Conservation (phyloP, 2,113 vertebrate genomes). For the Origma solitaria region DNA sequence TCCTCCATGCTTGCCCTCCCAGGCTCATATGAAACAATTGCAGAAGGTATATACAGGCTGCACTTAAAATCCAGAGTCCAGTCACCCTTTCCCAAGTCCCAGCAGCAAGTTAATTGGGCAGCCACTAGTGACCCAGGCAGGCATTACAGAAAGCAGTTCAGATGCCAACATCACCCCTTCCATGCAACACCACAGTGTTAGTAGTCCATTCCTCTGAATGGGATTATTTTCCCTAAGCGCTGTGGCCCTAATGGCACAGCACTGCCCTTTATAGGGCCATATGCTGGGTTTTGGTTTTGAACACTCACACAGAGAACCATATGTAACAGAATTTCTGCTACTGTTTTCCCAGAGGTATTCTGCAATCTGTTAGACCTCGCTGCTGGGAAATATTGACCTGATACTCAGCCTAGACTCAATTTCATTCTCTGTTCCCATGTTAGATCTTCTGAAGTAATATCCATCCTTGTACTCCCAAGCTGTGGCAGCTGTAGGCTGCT, state of each 20-base stretch:
- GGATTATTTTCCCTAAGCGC: not conserved
- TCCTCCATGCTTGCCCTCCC: not conserved
- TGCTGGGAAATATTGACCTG: not conserved
- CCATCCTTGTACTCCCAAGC: not conserved
- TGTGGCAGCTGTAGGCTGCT: not conserved
- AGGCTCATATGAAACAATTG: not conserved
- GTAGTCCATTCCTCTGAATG: not conserved
- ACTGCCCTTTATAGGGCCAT: not conserved
- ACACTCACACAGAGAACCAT: too few relatives aligned
- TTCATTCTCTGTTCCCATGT: not conserved
- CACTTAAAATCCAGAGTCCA: not conserved
- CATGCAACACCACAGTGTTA: accelerated
- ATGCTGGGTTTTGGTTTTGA: not conserved
- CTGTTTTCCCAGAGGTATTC: not conserved
- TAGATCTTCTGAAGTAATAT: not conserved
- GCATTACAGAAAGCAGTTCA: not conserved
- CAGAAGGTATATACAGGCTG: not conserved
- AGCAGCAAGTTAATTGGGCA: not conserved
- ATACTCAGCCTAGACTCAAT: not conserved
- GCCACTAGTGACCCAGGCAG: not conserved
- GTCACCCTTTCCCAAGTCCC: not conserved
- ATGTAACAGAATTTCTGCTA: not conserved
- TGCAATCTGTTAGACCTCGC: not conserved
- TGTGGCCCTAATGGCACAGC: not conserved
- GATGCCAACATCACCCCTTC: not conserved